phyloP scores from a whole-genome alignment of 2,113 vertebrate species.

The Hydropotes inermis region DNA sequence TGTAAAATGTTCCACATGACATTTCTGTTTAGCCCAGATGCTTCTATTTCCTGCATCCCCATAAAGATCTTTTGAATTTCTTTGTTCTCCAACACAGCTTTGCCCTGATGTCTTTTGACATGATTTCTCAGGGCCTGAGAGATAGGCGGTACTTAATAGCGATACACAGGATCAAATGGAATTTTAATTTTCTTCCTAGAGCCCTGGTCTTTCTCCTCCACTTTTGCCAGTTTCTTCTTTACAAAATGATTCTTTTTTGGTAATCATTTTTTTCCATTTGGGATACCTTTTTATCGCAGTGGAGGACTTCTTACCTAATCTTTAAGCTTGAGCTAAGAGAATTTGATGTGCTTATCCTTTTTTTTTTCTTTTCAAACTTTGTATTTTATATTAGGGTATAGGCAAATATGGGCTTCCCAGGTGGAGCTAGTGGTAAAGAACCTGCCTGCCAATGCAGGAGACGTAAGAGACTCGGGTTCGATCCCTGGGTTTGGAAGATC shows the following conservation, averaged over 20 bases:
- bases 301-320: not conserved
- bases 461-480: not conserved
- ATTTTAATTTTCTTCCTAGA: constrained; percentile 30
- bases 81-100: constrained; percentile 19
- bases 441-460: not conserved
- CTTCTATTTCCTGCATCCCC: not conserved
- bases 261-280: not conserved
- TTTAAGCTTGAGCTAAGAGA: not conserved
- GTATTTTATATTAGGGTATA: not conserved
- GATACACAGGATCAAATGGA: not conserved
- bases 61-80: not conserved
- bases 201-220: not conserved
- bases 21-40: constrained; percentile 1
- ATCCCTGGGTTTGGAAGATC: not conserved
- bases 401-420: not conserved
- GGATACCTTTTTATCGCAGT: not conserved
- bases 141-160: not conserved
- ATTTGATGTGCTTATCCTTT: not conserved
- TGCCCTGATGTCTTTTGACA: not conserved
- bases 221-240: not conserved
- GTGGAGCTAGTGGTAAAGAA: not conserved
- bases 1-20: constrained; percentile 42
- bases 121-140: not conserved
- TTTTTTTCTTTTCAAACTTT: not conserved
- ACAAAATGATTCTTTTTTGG: not conserved